Evolutionary conservation across 92 coral and sea anemone genomes (phyloP).

Genomic region (Heteractis magnifica): DNA sequence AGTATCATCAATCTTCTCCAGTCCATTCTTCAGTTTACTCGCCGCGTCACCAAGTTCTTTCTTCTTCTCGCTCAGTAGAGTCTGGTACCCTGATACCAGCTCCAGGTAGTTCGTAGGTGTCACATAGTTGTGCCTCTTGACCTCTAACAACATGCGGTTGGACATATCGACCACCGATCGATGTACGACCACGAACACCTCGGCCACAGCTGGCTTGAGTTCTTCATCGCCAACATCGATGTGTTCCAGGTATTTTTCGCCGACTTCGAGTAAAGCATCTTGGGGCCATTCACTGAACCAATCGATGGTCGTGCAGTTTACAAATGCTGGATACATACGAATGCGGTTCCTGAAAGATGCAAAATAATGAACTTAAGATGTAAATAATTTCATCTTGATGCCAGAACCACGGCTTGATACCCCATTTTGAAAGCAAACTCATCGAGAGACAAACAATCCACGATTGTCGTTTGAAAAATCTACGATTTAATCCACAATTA

Average conservation of each 20-base stretch:
- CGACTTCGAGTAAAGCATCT: conserved; percentile 97
- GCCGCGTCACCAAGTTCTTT: conserved; percentile 99
- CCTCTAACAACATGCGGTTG: conserved; percentile 79
- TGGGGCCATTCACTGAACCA: conserved; percentile 99
- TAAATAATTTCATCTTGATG: too few relatives aligned
- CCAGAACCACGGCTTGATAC: too few relatives aligned
- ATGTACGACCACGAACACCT: conserved; percentile 90
- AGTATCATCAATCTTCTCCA: conserved; percentile 98
- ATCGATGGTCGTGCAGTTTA: conserved; percentile 97
- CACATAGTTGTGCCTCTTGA: conserved; percentile 94
- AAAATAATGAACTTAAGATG: too few relatives aligned
- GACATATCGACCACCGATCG: conserved; percentile 94
- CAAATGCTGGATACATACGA: conserved; percentile 99
- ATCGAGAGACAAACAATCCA: too few relatives aligned
- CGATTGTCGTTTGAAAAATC: too few relatives aligned
- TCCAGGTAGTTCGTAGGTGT: conserved; percentile 98
- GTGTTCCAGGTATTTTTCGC: conserved; percentile 90
- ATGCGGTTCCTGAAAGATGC: conserved; percentile 77
- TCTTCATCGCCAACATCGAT: conserved; percentile 97
- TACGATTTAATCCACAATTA: too few relatives aligned
- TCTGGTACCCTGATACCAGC: conserved; percentile 92
- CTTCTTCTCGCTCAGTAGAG: conserved; percentile 87
- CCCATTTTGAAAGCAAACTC: too few relatives aligned
- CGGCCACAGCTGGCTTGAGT: conserved; percentile 77
- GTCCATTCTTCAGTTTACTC: conserved; percentile 88